Evolutionary conservation across 2,888 invertebrate genomes (phyloP).

Genomic region (Aplocera efformata): DNA sequence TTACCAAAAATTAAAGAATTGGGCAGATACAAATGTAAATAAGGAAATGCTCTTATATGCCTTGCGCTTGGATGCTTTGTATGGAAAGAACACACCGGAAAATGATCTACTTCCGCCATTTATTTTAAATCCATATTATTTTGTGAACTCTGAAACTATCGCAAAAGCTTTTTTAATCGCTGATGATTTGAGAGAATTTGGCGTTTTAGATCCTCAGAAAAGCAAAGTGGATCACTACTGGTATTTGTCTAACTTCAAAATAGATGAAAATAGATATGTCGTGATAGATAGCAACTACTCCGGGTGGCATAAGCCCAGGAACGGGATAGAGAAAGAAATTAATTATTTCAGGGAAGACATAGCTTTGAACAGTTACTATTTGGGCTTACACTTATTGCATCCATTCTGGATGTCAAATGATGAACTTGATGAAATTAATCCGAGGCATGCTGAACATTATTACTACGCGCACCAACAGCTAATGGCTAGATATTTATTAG

Average conservation of each 20-base stretch:
- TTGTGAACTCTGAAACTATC: slow-evolving; percentile 60
- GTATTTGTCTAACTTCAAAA: slow-evolving; percentile 8
- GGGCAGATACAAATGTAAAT: slow-evolving; percentile 67
- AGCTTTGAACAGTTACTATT: slow-evolving; percentile 81
- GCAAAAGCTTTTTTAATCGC: slow-evolving; percentile 56
- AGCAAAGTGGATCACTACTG: slow-evolving; percentile 45
- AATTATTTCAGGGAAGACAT: slow-evolving; percentile 84
- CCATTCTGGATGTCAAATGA: slow-evolving; percentile 81
- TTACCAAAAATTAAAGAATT: slow-evolving; percentile 49
- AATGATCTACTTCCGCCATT: slow-evolving; percentile 60
- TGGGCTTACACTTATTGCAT: slow-evolving; percentile 74
- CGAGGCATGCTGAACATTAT: slow-evolving; percentile 61
- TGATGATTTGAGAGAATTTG: slow-evolving; percentile 35
- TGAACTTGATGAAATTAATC: slow-evolving; percentile 56
- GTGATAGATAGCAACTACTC: slow-evolving; percentile 66
- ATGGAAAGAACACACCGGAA: slow-evolving; percentile 44
- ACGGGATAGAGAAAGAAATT: slow-evolving; percentile 70
- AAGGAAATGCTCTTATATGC: slow-evolving; percentile 73
- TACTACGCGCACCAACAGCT: slow-evolving; percentile 63
- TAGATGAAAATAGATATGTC: slow-evolving; percentile 38
- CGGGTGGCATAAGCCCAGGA: slow-evolving; percentile 73
- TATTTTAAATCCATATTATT: slow-evolving; percentile 66
- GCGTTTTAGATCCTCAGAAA: slow-evolving; percentile 16
- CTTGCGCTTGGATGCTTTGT: slow-evolving; percentile 60
- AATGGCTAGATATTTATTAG: slow-evolving; percentile 55